phyloP scores from a whole-genome alignment of 2,888 invertebrate species.

The Bombylius discolor region DNA sequence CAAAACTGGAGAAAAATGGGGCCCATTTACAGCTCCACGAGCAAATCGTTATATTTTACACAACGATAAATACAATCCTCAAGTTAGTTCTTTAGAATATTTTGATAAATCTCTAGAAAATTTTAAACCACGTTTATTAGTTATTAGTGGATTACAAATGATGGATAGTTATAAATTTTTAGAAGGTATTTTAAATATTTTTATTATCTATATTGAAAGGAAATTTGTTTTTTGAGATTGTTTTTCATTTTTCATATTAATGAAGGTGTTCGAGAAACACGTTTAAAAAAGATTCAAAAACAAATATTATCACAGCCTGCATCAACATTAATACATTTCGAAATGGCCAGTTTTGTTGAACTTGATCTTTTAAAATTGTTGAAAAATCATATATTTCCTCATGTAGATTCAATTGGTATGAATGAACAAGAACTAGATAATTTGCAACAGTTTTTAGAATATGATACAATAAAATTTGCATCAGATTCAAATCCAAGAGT shows the following conservation, averaged over 20 bases:
- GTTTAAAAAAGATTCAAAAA: slow-evolving; percentile 49
- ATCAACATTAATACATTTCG: slow-evolving; percentile 61
- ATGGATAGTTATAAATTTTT: slow-evolving; percentile 57
- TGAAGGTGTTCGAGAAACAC: slow-evolving; percentile 47
- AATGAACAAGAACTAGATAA: slow-evolving; percentile 79
- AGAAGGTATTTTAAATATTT: slow-evolving; percentile 7
- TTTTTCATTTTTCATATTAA: slow-evolving; percentile 6
- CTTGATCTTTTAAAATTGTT: slow-evolving; percentile 52
- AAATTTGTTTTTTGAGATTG: not conserved
- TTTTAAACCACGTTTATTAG: slow-evolving; percentile 58
- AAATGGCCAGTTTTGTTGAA: slow-evolving; percentile 77
- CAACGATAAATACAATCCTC: slow-evolving; percentile 68
- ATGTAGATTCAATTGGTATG: slow-evolving; percentile 73
- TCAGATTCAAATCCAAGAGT: slow-evolving; percentile 69
- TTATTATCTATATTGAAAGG: not conserved
- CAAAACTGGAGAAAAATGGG: slow-evolving; percentile 65
- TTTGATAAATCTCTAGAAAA: slow-evolving; percentile 47
- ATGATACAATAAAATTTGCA: slow-evolving; percentile 57
- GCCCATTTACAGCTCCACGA: slow-evolving; percentile 54
- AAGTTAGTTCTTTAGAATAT: slow-evolving; percentile 56
- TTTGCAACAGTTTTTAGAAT: slow-evolving; percentile 52
- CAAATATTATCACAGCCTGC: slow-evolving; percentile 49
- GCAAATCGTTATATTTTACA: slow-evolving; percentile 78
- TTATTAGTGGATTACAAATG: slow-evolving; percentile 76
- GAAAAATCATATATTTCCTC: slow-evolving; percentile 53